phyloP scores from a whole-genome alignment of 2,113 vertebrate species.

The Poecile atricapillus region DNA sequence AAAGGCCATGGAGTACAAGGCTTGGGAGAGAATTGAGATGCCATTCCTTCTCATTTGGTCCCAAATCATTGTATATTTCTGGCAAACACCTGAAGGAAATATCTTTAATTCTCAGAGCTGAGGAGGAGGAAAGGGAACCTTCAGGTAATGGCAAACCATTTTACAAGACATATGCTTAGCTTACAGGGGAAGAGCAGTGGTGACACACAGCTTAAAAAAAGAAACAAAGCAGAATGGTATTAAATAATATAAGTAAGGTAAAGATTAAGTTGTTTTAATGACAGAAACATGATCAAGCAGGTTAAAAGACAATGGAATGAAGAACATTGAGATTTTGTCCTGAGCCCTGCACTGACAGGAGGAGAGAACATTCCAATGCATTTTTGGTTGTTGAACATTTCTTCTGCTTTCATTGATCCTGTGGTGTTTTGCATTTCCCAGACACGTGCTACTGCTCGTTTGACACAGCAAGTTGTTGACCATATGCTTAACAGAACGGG shows the following conservation, averaged over 20 bases:
- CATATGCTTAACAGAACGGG: constrained; percentile 7
- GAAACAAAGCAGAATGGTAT: background rate
- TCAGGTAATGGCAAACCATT: background rate
- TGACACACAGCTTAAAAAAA: background rate
- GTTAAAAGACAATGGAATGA: background rate
- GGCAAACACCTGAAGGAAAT: background rate
- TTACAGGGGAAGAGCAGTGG: background rate
- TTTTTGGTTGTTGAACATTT: background rate
- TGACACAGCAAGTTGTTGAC: constrained; percentile 28
- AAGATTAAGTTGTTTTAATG: background rate
- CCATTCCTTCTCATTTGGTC: background rate
- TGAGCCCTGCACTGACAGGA: background rate
- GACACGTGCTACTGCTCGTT: background rate
- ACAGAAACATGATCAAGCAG: background rate
- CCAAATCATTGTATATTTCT: background rate
- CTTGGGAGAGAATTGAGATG: background rate
- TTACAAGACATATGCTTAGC: background rate
- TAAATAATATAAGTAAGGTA: background rate
- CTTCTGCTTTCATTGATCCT: background rate
- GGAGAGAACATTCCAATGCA: background rate
- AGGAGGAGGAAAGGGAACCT: background rate
- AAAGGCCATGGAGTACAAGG: background rate
- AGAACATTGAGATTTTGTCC: background rate
- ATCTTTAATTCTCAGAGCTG: background rate
- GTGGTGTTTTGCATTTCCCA: background rate